phyloP scores from a whole-genome alignment of 2,113 vertebrate species.

The Phaethornis superciliosus region DNA sequence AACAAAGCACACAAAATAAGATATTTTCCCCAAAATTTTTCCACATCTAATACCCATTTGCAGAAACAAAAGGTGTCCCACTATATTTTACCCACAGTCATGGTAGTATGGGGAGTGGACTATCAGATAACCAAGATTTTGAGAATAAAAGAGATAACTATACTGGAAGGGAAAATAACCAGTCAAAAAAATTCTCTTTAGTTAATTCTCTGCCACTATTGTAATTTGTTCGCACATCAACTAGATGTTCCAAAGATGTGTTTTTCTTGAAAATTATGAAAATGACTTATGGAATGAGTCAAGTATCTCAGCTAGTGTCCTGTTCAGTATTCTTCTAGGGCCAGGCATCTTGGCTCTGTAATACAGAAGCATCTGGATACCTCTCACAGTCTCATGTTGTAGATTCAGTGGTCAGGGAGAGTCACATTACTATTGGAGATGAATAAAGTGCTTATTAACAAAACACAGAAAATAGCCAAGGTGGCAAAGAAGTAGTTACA shows the following conservation, averaged over 20 bases:
- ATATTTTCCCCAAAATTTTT: background rate
- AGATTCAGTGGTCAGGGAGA: background rate
- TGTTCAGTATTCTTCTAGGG: background rate
- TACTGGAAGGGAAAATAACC: background rate
- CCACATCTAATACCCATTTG: background rate
- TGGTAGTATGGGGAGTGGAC: rapidly evolving
- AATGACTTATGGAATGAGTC: background rate
- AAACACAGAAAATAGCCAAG: background rate
- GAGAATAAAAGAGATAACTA: background rate
- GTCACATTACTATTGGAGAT: background rate
- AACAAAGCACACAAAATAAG: background rate
- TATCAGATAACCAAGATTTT: background rate
- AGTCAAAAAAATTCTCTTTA: too few species aligned
- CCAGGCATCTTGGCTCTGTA: background rate
- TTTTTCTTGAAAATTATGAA: background rate
- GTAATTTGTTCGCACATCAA: background rate
- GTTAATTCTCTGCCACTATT: background rate
- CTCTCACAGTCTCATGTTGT: background rate
- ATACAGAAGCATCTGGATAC: background rate
- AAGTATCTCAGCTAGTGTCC: background rate
- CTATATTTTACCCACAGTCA: background rate
- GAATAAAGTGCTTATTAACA: background rate
- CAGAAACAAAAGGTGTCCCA: background rate
- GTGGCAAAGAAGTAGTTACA: background rate
- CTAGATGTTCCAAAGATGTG: background rate